Conservation (phyloP, 1,140 invertebrate genomes). For the Chelonus insularis region DNA sequence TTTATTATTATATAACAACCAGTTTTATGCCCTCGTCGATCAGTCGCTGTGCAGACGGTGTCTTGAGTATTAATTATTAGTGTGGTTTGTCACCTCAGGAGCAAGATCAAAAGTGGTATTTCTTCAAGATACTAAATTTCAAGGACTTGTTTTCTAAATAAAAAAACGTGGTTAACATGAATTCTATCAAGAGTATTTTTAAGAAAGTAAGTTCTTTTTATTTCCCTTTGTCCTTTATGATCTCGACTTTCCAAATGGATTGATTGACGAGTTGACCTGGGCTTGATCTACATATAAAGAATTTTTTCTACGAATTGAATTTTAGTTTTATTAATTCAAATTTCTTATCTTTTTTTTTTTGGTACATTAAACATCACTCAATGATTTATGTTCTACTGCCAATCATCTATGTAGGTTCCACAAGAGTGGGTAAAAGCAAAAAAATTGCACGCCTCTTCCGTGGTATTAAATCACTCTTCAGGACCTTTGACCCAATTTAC, state of each 20-base stretch:
- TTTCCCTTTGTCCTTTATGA: neutral
- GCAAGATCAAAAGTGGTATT: neutral
- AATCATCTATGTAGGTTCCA: constrained; percentile 35
- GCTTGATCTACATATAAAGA: neutral
- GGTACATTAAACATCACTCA: too few relatives aligned
- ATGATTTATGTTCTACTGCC: constrained; percentile 13
- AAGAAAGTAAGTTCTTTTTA: constrained; percentile 13
- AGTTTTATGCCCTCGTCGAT: constrained; percentile 15
- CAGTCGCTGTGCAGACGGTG: constrained; percentile 13
- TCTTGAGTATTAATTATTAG: constrained; percentile 17
- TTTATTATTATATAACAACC: constrained; percentile 27
- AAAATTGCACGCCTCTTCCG: constrained; percentile 35
- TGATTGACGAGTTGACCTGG: neutral
- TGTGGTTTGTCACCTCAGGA: neutral
- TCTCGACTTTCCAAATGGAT: neutral
- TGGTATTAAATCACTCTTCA: constrained; percentile 37
- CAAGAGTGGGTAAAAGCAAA: constrained; percentile 33
- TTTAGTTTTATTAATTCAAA: too few relatives aligned
- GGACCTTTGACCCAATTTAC: constrained; percentile 69
- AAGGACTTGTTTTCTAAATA: neutral
- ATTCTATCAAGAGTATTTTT: constrained; percentile 14
- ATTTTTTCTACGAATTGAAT: neutral
- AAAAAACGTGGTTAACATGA: constrained; percentile 1
- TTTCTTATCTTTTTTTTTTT: too few relatives aligned
- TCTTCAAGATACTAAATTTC: neutral